Conservation (phyloP, 2,113 vertebrate genomes). For the Calcarius ornatus region DNA sequence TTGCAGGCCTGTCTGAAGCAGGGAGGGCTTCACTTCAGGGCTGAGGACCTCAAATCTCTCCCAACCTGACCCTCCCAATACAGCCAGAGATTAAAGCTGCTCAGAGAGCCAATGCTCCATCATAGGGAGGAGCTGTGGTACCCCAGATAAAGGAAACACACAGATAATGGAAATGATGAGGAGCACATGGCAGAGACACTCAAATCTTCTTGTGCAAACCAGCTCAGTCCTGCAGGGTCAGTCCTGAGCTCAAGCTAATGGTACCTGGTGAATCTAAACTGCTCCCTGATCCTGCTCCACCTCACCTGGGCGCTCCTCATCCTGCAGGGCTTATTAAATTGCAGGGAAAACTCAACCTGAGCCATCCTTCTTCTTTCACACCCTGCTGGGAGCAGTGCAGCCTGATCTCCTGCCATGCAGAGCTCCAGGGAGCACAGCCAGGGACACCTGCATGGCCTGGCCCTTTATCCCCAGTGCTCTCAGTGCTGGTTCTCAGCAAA, state of each 20-base stretch:
- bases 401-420: neutral
- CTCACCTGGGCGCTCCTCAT: neutral
- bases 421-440: neutral
- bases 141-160: neutral
- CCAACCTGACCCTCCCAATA: neutral
- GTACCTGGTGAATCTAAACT: neutral
- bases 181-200: neutral
- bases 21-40: conserved; percentile 24
- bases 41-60: conserved; percentile 1
- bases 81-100: conserved; percentile 16
- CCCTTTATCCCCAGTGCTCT: neutral
- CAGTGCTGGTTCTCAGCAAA: neutral
- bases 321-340: neutral
- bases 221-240: neutral
- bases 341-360: neutral
- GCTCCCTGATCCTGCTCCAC: neutral
- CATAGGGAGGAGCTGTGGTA: conserved; percentile 1
- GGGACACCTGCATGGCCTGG: neutral
- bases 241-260: neutral
- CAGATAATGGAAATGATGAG: neutral
- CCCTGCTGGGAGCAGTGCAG: neutral
- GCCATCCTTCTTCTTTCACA: neutral
- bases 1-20: conserved; percentile 49
- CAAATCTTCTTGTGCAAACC: neutral
- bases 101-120: neutral